These are phyloP conservation scores for Apomyelois bistriatella DNA, from an alignment of 2,888 invertebrate species.

Conservation along the genomic window DNA sequence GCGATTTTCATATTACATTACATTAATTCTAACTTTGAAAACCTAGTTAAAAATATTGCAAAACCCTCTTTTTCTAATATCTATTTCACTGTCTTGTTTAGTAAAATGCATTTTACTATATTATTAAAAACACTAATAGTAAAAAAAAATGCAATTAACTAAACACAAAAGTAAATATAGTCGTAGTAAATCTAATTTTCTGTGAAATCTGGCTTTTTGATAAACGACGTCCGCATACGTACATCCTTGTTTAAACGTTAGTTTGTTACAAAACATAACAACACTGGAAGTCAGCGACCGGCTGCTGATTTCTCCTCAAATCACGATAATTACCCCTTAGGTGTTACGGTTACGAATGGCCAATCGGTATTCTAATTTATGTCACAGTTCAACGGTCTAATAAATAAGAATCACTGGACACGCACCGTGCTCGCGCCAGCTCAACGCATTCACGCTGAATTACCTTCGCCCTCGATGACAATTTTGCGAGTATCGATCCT, in stretches of 20 bases:
- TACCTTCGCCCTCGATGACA: conserved; percentile 1
- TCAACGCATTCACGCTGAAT: conserved; percentile 14
- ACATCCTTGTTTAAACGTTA: neutral
- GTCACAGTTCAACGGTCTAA: conserved; percentile 69
- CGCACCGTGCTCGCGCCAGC: conserved; percentile 26
- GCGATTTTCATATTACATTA: too few relatives aligned
- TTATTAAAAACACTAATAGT: too few relatives aligned
- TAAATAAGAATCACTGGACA: conserved; percentile 43
- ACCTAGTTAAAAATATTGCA: too few relatives aligned
- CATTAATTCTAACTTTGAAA: too few relatives aligned
- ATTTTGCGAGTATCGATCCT: neutral
- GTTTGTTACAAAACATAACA: neutral
- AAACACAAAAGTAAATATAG: too few relatives aligned
- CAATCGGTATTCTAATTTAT: conserved; percentile 42
- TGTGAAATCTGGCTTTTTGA: neutral
- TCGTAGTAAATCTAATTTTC: too few relatives aligned
- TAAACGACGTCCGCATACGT: neutral
- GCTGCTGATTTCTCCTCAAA: conserved; percentile 44
- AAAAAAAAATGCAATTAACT: too few relatives aligned
- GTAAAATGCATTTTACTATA: too few relatives aligned
- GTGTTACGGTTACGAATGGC: conserved; percentile 43
- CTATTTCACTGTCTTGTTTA: too few relatives aligned
- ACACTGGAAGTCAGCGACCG: conserved; percentile 19
- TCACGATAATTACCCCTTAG: conserved; percentile 22
- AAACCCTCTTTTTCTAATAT: too few relatives aligned